Conservation (phyloP, 2,113 vertebrate species). For the Callipepla squamata region DNA sequence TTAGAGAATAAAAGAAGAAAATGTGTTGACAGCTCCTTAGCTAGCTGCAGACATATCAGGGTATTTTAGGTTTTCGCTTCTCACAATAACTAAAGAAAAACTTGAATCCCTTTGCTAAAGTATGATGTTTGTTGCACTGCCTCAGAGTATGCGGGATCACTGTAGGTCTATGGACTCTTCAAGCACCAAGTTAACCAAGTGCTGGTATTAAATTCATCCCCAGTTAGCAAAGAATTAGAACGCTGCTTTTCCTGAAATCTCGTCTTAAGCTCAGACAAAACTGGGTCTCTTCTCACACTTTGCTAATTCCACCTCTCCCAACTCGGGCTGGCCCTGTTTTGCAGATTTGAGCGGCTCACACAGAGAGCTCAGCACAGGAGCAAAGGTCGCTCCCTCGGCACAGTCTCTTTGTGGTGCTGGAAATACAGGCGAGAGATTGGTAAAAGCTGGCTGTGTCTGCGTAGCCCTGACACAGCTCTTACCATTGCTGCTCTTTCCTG, state of each 20-base stretch:
- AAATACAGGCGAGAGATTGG: accelerated
- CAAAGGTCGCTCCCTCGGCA: neutral
- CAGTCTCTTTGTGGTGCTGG: neutral
- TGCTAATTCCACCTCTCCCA: neutral
- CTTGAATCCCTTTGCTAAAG: neutral
- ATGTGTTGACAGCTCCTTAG: neutral
- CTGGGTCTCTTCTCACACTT: neutral
- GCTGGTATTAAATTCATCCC: neutral
- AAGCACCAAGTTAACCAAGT: neutral
- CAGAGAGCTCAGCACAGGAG: neutral
- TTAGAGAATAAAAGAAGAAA: neutral
- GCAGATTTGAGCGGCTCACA: accelerated
- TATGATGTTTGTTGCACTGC: accelerated
- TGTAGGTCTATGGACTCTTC: neutral
- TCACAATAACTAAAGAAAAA: neutral
- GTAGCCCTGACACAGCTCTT: neutral
- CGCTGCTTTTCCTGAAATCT: neutral
- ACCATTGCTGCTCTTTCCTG: neutral
- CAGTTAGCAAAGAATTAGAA: neutral
- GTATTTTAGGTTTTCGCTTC: neutral
- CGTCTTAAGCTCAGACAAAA: neutral
- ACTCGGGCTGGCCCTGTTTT: accelerated
- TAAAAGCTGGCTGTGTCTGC: accelerated
- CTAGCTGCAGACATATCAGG: neutral
- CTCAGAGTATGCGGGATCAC: neutral